Conservation (phyloP, 1,140 invertebrate genomes). For the Pollicipes pollicipes region DNA sequence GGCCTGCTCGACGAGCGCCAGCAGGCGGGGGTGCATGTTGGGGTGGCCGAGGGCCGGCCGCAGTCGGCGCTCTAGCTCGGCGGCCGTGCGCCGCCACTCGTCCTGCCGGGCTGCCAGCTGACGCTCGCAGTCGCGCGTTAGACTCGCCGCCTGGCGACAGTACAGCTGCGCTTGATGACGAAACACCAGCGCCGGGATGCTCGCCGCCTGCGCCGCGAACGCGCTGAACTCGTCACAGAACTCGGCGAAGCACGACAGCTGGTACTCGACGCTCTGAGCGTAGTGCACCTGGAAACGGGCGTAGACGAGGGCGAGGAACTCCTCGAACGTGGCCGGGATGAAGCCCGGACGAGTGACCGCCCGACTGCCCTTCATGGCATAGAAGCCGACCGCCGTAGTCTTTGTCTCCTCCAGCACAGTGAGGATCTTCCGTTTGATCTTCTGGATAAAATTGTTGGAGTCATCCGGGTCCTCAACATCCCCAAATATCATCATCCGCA, state of each 20-base stretch:
- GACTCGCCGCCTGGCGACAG: background rate
- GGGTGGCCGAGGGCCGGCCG: background rate
- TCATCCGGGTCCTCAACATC: background rate
- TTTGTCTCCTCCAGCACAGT: background rate
- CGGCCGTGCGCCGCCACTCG: background rate
- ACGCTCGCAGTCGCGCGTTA: background rate
- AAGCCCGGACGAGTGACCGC: background rate
- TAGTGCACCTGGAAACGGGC: background rate
- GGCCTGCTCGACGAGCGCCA: background rate
- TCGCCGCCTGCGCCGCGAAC: background rate
- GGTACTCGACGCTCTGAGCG: background rate
- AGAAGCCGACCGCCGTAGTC: background rate
- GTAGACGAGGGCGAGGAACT: background rate
- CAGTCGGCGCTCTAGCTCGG: background rate
- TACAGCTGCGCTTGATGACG: background rate
- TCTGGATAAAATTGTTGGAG: background rate
- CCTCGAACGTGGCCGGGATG: background rate
- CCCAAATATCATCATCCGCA: background rate
- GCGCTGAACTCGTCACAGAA: background rate
- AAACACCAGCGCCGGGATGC: background rate
- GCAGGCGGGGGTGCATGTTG: background rate
- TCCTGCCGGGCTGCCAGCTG: background rate
- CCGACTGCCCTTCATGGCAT: background rate
- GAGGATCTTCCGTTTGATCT: background rate
- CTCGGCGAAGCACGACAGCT: background rate